Base-by-base conservation (phyloP, 2,113 vertebrate genomes). In the Dunckerocampus dactyliophorus region DNA sequence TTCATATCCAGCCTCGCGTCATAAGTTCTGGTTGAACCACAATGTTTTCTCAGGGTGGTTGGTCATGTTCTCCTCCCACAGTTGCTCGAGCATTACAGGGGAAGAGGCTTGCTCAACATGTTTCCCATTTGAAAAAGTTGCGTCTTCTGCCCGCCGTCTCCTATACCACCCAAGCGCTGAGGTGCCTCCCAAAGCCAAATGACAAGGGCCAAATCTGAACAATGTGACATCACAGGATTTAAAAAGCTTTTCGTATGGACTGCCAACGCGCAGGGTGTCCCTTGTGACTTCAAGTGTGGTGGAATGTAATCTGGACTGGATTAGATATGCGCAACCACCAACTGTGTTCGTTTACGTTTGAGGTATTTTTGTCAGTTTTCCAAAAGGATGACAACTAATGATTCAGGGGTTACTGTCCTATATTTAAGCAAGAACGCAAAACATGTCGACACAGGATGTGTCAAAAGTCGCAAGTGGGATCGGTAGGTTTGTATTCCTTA, bases 71-170 rank as follows among this genome's bases (percentile, higher is more conserved):
- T 83, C 78, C 81, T 89, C 81, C 86, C 75, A 79, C 76, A 83
- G 85, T 87, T 80, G 65, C 80, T 76, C 83, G 82, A 87, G 82
- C 81, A 77, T 84, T 62, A 80, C 80, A 75, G 82, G 63, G 77
- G 87, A 90, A 89, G 88, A 80, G 78, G 85, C 87, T 89, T 89
- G 86, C 88, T 89, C 86, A 84, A 89, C 86, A 88, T 88, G 86
- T 90, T 92, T 87, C 87, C 81, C 75, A 52, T 82, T 68, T 79
- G 45, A 37, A 57, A 57, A 13, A 47, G 69, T 75, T 68, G 70
- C 3, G 51, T 61, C 57, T 79, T 74, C 63, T 50, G 66, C 79
- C 62, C 69, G 71, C 37, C 71, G 61, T 69, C 62, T 76, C 62
- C 65, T 77, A 76, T 90, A 90, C 90, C 90, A 90, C 90, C 90